Conservation (phyloP, 1,140 invertebrate species). For the Tetraneura akinire region DNA sequence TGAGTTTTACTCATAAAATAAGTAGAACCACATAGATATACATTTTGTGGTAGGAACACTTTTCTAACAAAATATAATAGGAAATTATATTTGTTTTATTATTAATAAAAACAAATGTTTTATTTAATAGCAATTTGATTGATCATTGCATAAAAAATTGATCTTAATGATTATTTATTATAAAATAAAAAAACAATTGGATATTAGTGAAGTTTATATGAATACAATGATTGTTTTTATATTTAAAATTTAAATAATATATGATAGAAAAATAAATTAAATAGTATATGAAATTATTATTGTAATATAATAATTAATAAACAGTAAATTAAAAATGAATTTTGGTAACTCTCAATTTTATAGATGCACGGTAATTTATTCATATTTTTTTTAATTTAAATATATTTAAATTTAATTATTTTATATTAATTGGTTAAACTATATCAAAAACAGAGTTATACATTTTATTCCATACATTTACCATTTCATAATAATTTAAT, state of each 20-base stretch:
- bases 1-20: conserved; percentile 19
- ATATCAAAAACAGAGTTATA: not conserved
- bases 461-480: not conserved
- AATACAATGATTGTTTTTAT: not conserved
- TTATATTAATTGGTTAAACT: not conserved
- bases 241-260: not conserved
- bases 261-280: conserved; percentile 39
- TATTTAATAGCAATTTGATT: conserved; percentile 23
- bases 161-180: conserved; percentile 24
- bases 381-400: not conserved
- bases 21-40: conserved; percentile 39
- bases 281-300: not conserved
- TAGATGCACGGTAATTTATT: not conserved
- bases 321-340: conserved; percentile 23
- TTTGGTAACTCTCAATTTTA: conserved; percentile 29
- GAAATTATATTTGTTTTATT: conserved; percentile 6
- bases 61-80: conserved; percentile 20
- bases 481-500: not conserved
- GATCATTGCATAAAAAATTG: conserved; percentile 51
- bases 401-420: not conserved
- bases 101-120: conserved; percentile 25
- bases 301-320: conserved; percentile 22
- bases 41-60: conserved; percentile 33
- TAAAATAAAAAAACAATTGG: not conserved
- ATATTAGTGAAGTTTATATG: not conserved